Conservation (phyloP, 2,113 vertebrate species). For the Siniperca knerii region DNA sequence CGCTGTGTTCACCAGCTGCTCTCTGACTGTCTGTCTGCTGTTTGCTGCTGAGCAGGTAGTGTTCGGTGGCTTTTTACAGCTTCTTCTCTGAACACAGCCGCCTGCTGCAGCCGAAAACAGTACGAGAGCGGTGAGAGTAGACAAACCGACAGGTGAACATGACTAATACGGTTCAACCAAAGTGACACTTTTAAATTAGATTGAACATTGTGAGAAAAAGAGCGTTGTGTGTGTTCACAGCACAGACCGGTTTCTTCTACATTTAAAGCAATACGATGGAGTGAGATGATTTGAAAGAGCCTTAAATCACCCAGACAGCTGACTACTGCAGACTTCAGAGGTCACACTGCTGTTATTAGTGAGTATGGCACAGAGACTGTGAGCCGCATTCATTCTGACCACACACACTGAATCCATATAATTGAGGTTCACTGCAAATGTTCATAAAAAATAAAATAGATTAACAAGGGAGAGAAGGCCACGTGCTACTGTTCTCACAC, state of each 20-base stretch:
- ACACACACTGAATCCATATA: constrained; percentile 34
- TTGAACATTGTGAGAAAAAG: neutral
- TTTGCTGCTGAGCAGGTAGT: no score
- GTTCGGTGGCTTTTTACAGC: no score
- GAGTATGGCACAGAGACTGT: neutral
- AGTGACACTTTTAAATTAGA: neutral
- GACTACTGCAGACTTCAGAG: neutral
- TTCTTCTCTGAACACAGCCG: no score
- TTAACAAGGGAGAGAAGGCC: constrained; percentile 20
- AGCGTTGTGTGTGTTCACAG: neutral
- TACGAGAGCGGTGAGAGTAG: neutral
- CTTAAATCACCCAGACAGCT: neutral
- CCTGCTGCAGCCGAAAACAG: no score
- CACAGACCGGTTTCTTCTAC: neutral
- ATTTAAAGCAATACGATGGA: neutral
- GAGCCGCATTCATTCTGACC: constrained; percentile 21
- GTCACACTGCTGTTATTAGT: constrained; percentile 18
- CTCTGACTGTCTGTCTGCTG: no score
- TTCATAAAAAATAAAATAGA: constrained; percentile 36
- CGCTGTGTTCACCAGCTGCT: no score
- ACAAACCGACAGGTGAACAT: neutral
- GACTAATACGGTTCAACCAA: neutral
- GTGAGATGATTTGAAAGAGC: constrained; percentile 18
- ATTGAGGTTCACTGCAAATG: constrained; percentile 39
- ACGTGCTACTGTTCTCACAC: constrained; percentile 48